Evolutionary conservation across 1,140 invertebrate genomes (phyloP), one percentile per base, ranked within the genome.

Genomic region (Scaptomyza montana): DNA sequence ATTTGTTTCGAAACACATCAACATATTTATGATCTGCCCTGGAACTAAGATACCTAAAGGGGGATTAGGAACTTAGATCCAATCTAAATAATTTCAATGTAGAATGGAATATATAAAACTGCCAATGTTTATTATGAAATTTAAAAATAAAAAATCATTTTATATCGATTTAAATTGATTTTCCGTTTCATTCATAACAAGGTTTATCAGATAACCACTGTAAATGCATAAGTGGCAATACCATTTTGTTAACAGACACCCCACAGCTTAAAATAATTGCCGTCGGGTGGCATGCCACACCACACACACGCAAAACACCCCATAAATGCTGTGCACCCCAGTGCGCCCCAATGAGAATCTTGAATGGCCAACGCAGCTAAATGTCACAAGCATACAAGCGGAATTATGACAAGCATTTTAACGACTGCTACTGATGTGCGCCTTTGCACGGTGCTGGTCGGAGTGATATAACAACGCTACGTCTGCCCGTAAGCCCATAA

Each of bases 331-430:
- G 54, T 55, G 54, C 61, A 63, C 54, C 69, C 54, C 69, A 66
- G 36, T 66, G 67, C 41, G 49, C 41, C 6, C 9, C 25, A 43
- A 68, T 77, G 49, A 36, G 62, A 78, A 77, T 68, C 67, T 63
- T 56, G 67, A 53, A 59, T 59, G 72, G 57, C 59, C 67, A 70
- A 56, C 39, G 55, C 64, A 33, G 76, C 84, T 89, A 89, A 89
- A 87, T 84, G 84, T 89, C 79, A 82, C 76, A 80, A 59, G 79
- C 84, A 89, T 80, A 89, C 84, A 89, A 89, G 84, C 74, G 79
- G 81, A 89, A 89, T 89, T 89, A 89, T 89, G 84, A 89, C 77
- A 89, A 78, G 79, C 77, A 80, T 84, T 89, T 89, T 89, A 89
- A 89, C 84, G 84, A 89, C 84, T 84, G 84, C 81, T 74, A 77